phyloP scores from a whole-genome alignment of 2,797 vertebrate species.

The Sitta carolinensis region DNA sequence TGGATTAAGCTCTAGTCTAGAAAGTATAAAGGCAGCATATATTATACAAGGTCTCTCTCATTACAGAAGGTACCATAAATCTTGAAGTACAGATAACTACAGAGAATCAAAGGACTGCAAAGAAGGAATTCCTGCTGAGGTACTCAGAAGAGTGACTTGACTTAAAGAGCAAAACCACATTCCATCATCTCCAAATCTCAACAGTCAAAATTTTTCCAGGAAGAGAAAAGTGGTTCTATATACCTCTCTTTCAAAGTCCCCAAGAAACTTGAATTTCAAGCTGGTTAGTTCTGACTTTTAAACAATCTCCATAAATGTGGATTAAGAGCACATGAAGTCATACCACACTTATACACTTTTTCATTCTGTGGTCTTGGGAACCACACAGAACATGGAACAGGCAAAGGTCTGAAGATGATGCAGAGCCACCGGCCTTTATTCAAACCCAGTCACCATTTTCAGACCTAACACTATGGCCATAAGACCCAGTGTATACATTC shows the following conservation, averaged over 20 bases:
- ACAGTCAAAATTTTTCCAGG: neutral
- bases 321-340: neutral
- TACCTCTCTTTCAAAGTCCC: neutral
- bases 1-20: neutral
- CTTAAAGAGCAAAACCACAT: constrained; percentile 30
- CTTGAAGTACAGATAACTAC: neutral
- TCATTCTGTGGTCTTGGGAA: neutral
- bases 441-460: neutral
- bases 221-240: neutral
- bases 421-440: neutral
- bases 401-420: neutral
- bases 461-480: neutral
- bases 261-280: neutral
- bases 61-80: constrained; percentile 25
- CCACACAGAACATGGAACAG: neutral
- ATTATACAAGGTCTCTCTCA: neutral
- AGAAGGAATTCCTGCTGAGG: constrained; percentile 11
- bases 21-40: constrained; percentile 14
- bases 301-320: neutral
- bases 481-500: neutral
- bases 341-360: neutral
- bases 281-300: neutral
- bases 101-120: constrained; percentile 6
- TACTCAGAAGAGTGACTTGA: neutral
- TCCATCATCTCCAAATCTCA: neutral